Percentiles rank a stretch among this genome's conserved stretches.
Conservation (phyloP, 2,888 invertebrate species). For the Idaea straminata region DNA sequence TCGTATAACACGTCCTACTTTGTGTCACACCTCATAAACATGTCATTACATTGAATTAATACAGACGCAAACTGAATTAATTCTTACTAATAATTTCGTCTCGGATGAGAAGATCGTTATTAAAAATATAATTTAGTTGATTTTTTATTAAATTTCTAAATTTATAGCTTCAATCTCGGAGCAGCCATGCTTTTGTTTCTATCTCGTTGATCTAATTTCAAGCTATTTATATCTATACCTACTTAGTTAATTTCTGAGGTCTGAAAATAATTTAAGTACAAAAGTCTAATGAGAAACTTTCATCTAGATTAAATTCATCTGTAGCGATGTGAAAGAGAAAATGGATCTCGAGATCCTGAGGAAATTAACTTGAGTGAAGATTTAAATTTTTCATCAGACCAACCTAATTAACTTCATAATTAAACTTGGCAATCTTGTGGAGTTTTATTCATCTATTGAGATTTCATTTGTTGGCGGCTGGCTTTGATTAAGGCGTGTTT, state of each 20-base stretch:
- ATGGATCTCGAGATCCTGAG: conserved; percentile 57
- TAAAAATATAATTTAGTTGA: conserved; percentile 29
- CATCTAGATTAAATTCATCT: conserved; percentile 55
- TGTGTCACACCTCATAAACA: conserved; percentile 74
- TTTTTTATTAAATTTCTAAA: not conserved
- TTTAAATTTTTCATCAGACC: conserved; percentile 76
- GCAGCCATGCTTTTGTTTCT: not conserved
- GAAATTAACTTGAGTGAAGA: conserved; percentile 71
- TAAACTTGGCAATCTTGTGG: conserved; percentile 64
- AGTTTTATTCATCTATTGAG: conserved; percentile 61
- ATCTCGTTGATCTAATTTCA: not conserved
- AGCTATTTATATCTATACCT: not conserved
- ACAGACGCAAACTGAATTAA: conserved; percentile 58
- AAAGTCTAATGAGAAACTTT: conserved; percentile 25
- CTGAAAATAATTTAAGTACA: not conserved
- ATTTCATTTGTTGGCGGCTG: conserved; percentile 36
- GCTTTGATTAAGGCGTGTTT: conserved; percentile 35
- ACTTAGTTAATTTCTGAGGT: not conserved
- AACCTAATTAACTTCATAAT: conserved; percentile 75
- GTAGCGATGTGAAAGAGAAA: conserved; percentile 59
- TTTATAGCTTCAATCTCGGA: not conserved
- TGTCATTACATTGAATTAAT: conserved; percentile 70
- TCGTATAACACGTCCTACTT: conserved; percentile 66
- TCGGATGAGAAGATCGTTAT: conserved; percentile 29
- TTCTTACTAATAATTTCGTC: conserved; percentile 52